Percentiles rank a stretch among this genome's conserved stretches.
These are phyloP conservation scores for Ephydatia muelleri DNA, from an alignment of 37 sponge, comb jelly and placozoan genomes.

Conservation along the genomic window DNA sequence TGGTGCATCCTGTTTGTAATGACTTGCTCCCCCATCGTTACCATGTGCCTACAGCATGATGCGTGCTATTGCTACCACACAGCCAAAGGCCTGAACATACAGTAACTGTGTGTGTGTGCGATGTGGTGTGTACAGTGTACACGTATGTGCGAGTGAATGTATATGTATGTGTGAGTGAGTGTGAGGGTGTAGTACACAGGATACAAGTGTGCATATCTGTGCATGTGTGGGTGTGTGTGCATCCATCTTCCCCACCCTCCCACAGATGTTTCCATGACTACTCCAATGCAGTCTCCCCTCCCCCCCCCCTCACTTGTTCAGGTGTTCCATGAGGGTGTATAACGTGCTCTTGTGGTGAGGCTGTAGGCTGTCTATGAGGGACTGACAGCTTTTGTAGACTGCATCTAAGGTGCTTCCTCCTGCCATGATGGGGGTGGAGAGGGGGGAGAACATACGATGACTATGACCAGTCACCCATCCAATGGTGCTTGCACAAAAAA, in stretches of 20 bases:
- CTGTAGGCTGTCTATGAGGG: conserved; percentile 50
- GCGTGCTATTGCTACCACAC: no score
- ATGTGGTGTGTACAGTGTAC: no score
- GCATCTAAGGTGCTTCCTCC: conserved; percentile 2
- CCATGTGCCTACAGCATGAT: no score
- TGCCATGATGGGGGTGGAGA: neutral
- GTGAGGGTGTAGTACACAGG: neutral
- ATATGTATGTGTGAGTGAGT: neutral
- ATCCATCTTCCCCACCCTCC: neutral
- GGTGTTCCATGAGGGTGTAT: conserved; percentile 54
- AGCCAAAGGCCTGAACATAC: no score
- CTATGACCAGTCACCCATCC: neutral
- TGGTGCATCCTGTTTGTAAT: no score
- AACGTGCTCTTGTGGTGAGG: conserved; percentile 57
- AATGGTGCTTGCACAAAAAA: no score
- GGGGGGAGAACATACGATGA: no score
- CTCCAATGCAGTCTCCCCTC: no score
- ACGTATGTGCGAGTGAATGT: neutral
- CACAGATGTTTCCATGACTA: no score
- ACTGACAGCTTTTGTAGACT: conserved; percentile 1
- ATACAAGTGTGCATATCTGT: no score
- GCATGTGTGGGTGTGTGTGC: neutral
- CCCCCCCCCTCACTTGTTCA: conserved; percentile 51
- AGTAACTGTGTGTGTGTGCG: no score
- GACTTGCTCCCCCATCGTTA: no score